Conservation (phyloP, 2,113 vertebrate genomes). For the Psilopogon haemacephalus region DNA sequence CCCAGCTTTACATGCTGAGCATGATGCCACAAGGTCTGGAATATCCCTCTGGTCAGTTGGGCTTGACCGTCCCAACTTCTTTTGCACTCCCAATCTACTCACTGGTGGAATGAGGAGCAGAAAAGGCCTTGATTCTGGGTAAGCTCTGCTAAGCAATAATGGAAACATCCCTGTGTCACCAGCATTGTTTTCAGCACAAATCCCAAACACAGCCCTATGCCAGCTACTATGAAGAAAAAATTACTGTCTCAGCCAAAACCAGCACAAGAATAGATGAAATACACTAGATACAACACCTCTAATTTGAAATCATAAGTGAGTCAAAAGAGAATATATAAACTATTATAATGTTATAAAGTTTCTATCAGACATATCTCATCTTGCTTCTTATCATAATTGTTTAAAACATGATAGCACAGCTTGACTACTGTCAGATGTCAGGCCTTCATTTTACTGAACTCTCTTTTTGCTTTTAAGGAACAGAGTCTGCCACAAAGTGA, state of each 20-base stretch:
- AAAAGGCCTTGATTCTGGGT: neutral
- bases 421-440: neutral
- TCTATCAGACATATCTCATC: neutral
- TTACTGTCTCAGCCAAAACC: neutral
- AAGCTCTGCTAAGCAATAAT: neutral
- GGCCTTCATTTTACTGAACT: neutral
- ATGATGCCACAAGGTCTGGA: neutral
- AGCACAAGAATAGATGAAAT: neutral
- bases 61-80: neutral
- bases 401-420: accelerated
- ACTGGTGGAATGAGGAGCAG: neutral
- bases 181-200: neutral
- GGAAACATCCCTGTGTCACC: neutral
- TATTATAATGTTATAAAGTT: neutral
- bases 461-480: neutral
- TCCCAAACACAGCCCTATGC: neutral
- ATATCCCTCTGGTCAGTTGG: neutral
- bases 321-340: neutral
- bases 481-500: neutral
- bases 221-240: neutral
- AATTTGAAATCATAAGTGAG: neutral
- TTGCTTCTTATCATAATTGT: neutral
- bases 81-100: neutral
- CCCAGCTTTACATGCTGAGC: neutral
- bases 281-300: accelerated